These are phyloP conservation scores for Cremastinae sp. DNA, from an alignment of 2,888 invertebrate genomes.

Conservation along the genomic window DNA sequence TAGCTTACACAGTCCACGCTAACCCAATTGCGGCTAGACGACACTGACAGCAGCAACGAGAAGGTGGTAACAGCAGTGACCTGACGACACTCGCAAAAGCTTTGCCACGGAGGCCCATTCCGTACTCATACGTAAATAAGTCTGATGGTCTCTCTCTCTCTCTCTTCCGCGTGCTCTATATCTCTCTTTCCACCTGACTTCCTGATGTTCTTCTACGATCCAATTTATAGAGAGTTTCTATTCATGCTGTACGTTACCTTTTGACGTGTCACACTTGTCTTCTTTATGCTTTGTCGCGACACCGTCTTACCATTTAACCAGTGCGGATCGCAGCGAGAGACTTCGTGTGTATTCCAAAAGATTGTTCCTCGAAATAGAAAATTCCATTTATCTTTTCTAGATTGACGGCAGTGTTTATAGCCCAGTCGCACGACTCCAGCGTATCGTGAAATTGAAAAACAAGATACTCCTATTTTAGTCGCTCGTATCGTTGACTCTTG, in stretches of 20 bases:
- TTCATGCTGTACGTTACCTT: slow-evolving; percentile 28
- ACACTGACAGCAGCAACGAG: slow-evolving; percentile 65
- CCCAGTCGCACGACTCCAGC: background rate
- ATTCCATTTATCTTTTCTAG: slow-evolving; percentile 19
- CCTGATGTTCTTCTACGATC: slow-evolving; percentile 23
- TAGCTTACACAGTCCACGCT: slow-evolving; percentile 62
- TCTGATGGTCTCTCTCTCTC: slow-evolving; percentile 26
- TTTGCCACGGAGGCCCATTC: slow-evolving; percentile 35
- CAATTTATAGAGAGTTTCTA: slow-evolving; percentile 45
- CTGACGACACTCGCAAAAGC: slow-evolving; percentile 61
- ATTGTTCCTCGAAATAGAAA: slow-evolving; percentile 30
- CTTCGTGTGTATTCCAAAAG: background rate
- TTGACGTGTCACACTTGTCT: slow-evolving; percentile 11
- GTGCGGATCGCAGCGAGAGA: background rate
- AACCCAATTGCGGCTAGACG: slow-evolving; percentile 72
- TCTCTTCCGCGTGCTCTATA: too few species aligned
- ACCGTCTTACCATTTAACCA: slow-evolving; percentile 3
- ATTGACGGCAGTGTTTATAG: slow-evolving; percentile 24
- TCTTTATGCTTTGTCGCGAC: slow-evolving; percentile 21
- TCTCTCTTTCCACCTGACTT: too few species aligned
- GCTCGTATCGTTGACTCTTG: background rate
- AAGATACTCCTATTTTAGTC: background rate
- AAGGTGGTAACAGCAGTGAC: slow-evolving; percentile 45
- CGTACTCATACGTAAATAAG: slow-evolving; percentile 68
- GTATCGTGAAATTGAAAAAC: background rate